Conservation (phyloP, 2,113 vertebrate species). For the Catharus fuscescens region DNA sequence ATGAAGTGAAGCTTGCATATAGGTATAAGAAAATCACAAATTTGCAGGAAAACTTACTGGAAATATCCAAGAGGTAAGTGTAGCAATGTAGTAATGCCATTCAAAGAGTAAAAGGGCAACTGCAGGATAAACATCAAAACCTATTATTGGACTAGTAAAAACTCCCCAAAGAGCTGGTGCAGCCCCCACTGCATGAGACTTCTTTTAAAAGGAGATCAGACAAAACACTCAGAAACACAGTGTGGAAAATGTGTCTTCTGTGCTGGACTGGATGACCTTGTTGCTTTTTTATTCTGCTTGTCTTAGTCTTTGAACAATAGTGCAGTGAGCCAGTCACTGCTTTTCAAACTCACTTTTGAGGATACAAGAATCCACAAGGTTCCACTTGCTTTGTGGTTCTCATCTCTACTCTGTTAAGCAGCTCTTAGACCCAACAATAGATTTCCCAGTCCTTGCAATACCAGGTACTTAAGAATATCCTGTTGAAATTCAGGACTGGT, state of each 20-base stretch:
- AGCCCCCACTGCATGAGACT: background rate
- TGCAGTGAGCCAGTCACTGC: slow-evolving; percentile 38
- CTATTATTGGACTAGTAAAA: background rate
- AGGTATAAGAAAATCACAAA: background rate
- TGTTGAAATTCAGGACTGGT: background rate
- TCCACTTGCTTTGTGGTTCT: background rate
- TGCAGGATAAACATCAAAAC: background rate
- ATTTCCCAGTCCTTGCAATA: background rate
- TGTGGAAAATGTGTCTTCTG: slow-evolving; percentile 13
- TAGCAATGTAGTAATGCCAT: background rate
- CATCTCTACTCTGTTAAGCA: background rate
- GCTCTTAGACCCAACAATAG: background rate
- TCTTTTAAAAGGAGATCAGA: background rate
- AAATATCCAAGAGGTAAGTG: background rate
- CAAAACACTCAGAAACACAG: slow-evolving; percentile 14
- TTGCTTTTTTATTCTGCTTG: background rate
- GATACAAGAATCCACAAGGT: background rate
- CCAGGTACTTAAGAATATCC: background rate
- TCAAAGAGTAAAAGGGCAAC: background rate
- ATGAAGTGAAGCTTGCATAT: background rate
- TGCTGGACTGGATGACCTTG: slow-evolving; percentile 25
- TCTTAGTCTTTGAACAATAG: slow-evolving; percentile 53
- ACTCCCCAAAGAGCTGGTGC: background rate
- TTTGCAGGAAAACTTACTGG: background rate
- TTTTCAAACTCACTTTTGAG: slow-evolving; percentile 44